Base-by-base conservation (phyloP, 2,113 vertebrate genomes). In the Emydocephalus ijimae region DNA sequence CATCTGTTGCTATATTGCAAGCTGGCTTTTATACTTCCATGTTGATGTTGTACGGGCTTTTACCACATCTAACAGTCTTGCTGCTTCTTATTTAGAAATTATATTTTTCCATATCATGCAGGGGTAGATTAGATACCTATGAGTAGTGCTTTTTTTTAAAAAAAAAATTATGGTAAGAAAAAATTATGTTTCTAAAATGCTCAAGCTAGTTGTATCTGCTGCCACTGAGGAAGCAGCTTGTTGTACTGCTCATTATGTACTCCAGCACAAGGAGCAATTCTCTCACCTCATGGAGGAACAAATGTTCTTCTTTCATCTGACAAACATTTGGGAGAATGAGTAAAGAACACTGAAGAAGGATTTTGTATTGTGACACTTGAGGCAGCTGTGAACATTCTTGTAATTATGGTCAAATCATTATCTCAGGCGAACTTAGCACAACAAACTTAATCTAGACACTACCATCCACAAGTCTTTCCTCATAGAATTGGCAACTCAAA, bases 241-340 rank as follows among this genome's bases (percentile, higher is more conserved):
- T 57, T 48, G 21, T 57, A 92, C 50, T 23, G 54, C 87, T 92
- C 61, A 81, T 52, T 52, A 54, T 89, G 87, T 92, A 45, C 87
- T 81, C 55, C 91, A 91, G 2, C 85, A 91, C 59, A 29, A 92
- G 87, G 24, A 89, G 61, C 34, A 55, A 56, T 89, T 81, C 87
- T 92, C 91, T 92, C 91, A 92, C 91, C 52, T 81, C 69, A 64
- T 45, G 15, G 12, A 48, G 45, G 61, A 89, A 74, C 61, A 81
- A 92, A 81, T 92, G 91, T 92, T 81, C 61, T 39, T 89, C 26
- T 85, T 89, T 89, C 39, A 39, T 48, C 52, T 89, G 34, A 48
- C 34, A 89, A 89, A 89, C 48, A 43, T 34, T 57, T 69, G 43
- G 26, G 64, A 81, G 34, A 85, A 89, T 85, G 52, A 43, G 10